Base-by-base conservation (phyloP, 1,140 invertebrate genomes). In the Homarus americanus region DNA sequence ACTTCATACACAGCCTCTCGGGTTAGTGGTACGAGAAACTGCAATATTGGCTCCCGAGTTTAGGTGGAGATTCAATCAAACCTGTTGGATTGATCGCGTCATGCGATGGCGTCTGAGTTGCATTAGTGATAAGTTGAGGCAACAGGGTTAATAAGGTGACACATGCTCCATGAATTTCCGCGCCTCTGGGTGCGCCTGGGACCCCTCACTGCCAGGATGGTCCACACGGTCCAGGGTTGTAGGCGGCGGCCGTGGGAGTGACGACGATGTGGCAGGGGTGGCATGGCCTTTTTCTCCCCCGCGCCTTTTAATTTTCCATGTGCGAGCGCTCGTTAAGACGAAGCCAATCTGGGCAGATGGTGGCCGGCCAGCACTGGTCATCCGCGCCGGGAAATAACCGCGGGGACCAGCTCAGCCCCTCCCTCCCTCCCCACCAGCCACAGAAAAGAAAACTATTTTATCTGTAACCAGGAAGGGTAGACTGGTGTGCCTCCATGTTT, bases 261-360 rank as follows among this genome's bases (percentile, higher is more conserved):
- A 78, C 85, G 85, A 58, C 85, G 15, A 40, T 87, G 44, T 24
- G 53, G 85, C 28, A 32, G 17, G 10, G 17, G 76, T 87, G 72
- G 85, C 20, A 76, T 79, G 63, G 72, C 85, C 73, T 10, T 44
- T 34, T 87, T 75, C 28, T 87, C 72, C 49, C 85, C 34, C 85
- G 20, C 24, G 44, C 38, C 63, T 89, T 89, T 89, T 89, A 89
- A 89, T 89, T 89, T 89, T 89, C 87, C 76, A 89, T 89, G 87
- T 69, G 87, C 87, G 75, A 82, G 78, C 87, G 78, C 49, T 89
- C 87, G 87, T 89, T 89, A 89, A 82, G 78, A 82, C 58, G 87
- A 38, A 89, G 87, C 87, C 87, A 89, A 89, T 89, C 87, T 89
- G 87, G 78, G 87, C 63, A 89, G 87, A 89, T 89, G 87, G 76